Evolutionary conservation across 30 jellyfish, hydroid and myxozoan genomes (phyloP).

Genomic region (Cassiopea xamachana): DNA sequence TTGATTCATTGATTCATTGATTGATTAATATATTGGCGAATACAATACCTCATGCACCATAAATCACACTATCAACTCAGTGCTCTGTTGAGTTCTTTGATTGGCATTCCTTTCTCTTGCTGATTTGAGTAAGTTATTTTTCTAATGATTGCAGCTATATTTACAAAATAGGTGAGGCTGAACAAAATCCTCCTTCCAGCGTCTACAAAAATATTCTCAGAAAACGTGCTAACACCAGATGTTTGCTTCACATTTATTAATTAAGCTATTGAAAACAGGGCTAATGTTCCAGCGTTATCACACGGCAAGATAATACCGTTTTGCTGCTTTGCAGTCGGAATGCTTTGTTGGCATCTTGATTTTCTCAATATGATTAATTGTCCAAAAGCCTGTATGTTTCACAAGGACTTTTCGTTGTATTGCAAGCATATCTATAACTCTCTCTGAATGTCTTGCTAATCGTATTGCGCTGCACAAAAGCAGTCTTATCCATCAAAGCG

Average conservation of each 20-base stretch:
- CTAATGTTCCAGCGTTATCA: background rate
- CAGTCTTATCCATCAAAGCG: background rate
- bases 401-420: background rate
- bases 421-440: background rate
- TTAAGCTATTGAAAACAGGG: background rate
- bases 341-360: background rate
- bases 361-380: background rate
- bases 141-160: too few species aligned
- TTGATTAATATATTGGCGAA: background rate
- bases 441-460: background rate
- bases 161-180: background rate
- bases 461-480: background rate
- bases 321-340: constrained; percentile 1
- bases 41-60: too few species aligned
- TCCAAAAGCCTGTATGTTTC: background rate
- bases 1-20: background rate
- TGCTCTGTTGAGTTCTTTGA: too few species aligned
- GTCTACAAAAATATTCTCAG: background rate
- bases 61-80: too few species aligned
- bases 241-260: background rate
- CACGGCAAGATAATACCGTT: background rate
- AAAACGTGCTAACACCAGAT: background rate
- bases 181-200: background rate
- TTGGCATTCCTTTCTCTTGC: too few species aligned
- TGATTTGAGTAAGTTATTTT: too few species aligned